Base-by-base conservation (phyloP, 2,113 vertebrate genomes). In the Podarcis muralis region DNA sequence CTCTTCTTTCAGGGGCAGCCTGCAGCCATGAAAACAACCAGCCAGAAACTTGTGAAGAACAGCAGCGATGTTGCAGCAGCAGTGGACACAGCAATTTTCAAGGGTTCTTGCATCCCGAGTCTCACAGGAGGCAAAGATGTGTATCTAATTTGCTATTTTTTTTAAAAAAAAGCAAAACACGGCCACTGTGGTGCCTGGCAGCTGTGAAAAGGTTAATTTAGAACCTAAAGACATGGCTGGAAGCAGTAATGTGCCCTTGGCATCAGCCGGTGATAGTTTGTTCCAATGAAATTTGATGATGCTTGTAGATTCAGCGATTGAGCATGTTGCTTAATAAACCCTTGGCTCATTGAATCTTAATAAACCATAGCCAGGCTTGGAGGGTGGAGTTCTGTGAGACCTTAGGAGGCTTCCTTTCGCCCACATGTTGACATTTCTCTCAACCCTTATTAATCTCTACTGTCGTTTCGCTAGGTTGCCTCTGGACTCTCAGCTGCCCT, bases 391-490 rank as follows among this genome's bases (percentile, higher is more conserved):
- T 79, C 86, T 43, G 85, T 53, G 69, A 40, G 8, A 0, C 20
- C 65, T 85, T 0, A 0, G 25, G 37, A 65, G 83, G 0, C 74
- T 89, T 68, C 18, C 25, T 59, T 81, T 72, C 37, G 4, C 82
- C 25, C 23, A 3, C 86, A 75, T 78, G 65, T 9, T 71, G 1
- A 79, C 83, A 76, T 89, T 92, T 0, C 0, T 20, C 43, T 88
- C 85, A 91, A 71, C 30, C 43, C 85, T 85, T 16, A 1, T 89
- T 89, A 16, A 40, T 80, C 85, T 84, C 84, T 87, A 85, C 75
- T 87, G 83, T 66, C 77, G 6, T 83, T 91, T 89, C 80, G 82
- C 88, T 89, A 6, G 71, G 83, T 86, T 87, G 92, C 87, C 35
- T 69, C 78, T 1, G 20, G 75, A 81, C 37, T 84, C 40, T 84